These are phyloP conservation scores for Eurystomus glaucurus DNA, from an alignment of 2,797 vertebrate species.

Conservation along the genomic window DNA sequence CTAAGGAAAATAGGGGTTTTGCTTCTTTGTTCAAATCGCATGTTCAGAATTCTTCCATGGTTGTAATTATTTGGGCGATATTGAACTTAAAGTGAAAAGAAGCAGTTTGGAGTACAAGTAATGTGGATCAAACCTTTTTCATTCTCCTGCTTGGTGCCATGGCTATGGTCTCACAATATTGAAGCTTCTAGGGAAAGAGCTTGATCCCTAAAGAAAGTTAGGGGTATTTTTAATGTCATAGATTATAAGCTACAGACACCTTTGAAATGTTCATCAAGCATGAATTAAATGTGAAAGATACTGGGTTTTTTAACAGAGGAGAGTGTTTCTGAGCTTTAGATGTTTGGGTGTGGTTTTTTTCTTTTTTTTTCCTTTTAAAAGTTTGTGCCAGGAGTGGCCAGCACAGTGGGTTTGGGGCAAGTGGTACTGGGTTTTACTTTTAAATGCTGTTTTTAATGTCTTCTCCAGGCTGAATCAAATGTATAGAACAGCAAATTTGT, in stretches of 20 bases:
- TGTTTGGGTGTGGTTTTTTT: background rate
- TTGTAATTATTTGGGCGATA: background rate
- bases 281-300: background rate
- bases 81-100: background rate
- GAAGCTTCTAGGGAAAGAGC: background rate
- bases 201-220: background rate
- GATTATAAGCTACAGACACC: background rate
- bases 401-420: background rate
- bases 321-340: background rate
- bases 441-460: background rate
- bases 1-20: fast-evolving
- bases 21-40: background rate
- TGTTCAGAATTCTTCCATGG: background rate
- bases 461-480: background rate
- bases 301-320: background rate
- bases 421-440: background rate
- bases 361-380: background rate
- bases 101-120: background rate
- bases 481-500: background rate
- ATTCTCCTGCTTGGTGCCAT: background rate
- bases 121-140: background rate
- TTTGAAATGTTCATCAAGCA: background rate
- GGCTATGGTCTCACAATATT: background rate
- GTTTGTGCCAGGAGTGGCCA: background rate
- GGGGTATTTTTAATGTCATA: background rate